These are phyloP conservation scores for Drosophila elegans DNA, from an alignment of 1,140 invertebrate species.

Conservation along the genomic window DNA sequence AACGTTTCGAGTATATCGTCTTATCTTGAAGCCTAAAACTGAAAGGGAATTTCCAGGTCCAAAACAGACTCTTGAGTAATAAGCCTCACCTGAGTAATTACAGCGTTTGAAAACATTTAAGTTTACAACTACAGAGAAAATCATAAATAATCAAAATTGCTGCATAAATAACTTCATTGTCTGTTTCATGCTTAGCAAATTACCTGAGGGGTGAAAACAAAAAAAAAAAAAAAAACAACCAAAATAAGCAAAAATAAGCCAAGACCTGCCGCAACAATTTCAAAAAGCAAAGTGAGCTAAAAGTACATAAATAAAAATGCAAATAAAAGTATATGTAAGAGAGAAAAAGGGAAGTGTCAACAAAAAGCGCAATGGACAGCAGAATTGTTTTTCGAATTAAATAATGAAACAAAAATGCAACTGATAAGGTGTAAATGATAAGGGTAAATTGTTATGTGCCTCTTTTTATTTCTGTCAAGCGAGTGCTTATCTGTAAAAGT, in stretches of 20 bases:
- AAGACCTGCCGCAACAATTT: constrained; percentile 73
- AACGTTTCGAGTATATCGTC: background rate
- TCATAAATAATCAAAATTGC: constrained; percentile 63
- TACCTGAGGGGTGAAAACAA: constrained; percentile 11
- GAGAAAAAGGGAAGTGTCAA: constrained; percentile 18
- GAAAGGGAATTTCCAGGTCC: background rate
- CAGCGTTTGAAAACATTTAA: constrained; percentile 37
- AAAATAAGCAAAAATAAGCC: constrained; percentile 41
- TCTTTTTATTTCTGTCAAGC: constrained; percentile 7
- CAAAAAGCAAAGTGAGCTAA: constrained; percentile 30
- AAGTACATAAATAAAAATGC: constrained; percentile 43
- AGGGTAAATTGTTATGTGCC: background rate
- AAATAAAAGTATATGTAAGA: constrained; percentile 33
- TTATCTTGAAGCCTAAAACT: background rate
- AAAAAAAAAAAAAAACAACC: constrained; percentile 1
- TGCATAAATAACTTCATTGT: constrained; percentile 49
- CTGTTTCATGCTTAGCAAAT: background rate
- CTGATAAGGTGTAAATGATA: constrained; percentile 34
- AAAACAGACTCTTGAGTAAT: constrained; percentile 10
- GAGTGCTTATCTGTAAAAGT: constrained; percentile 38
- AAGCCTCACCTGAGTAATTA: constrained; percentile 22
- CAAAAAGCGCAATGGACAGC: constrained; percentile 22
- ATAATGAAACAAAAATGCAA: constrained; percentile 36
- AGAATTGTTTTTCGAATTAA: constrained; percentile 31
- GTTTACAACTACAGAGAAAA: constrained; percentile 42